phyloP scores from a whole-genome alignment of 2,113 vertebrate species.

The Amblyopsis rosae region DNA sequence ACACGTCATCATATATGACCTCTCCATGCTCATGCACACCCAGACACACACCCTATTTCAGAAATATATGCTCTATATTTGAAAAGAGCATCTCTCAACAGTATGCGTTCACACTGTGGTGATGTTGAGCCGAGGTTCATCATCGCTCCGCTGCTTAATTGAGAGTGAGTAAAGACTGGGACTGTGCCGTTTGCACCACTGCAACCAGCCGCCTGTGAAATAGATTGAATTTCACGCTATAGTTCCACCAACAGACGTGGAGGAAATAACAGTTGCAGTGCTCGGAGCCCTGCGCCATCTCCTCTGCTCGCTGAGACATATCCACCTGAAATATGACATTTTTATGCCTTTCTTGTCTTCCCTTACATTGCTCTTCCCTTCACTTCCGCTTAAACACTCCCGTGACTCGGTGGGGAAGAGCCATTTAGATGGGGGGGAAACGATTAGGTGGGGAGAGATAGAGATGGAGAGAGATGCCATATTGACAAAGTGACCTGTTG shows the following conservation, averaged over 20 bases:
- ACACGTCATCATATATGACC: background rate
- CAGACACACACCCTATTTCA: background rate
- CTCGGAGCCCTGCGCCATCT: conserved; percentile 16
- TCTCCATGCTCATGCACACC: conserved; percentile 14
- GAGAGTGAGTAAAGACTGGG: conserved; percentile 40
- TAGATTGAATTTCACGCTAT: conserved; percentile 51
- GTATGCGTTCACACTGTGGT: conserved; percentile 1
- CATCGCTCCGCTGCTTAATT: conserved; percentile 49
- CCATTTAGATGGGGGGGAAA: background rate
- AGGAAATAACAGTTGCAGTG: conserved; percentile 35
- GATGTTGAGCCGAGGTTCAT: conserved; percentile 23
- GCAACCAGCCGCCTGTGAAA: conserved; percentile 59
- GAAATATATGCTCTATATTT: background rate
- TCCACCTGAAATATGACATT: conserved; percentile 38
- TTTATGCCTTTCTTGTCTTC: conserved; percentile 45
- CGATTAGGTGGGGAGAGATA: background rate
- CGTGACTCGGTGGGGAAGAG: background rate
- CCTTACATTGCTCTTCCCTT: background rate
- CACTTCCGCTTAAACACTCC: background rate
- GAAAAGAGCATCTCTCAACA: background rate
- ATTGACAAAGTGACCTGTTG: no score
- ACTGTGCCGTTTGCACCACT: conserved; percentile 29
- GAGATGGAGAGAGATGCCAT: background rate
- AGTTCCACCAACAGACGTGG: conserved; percentile 38
- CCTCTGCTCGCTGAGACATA: conserved; percentile 54